phyloP scores from a whole-genome alignment of 1,140 invertebrate species.

The Patella vulgata region DNA sequence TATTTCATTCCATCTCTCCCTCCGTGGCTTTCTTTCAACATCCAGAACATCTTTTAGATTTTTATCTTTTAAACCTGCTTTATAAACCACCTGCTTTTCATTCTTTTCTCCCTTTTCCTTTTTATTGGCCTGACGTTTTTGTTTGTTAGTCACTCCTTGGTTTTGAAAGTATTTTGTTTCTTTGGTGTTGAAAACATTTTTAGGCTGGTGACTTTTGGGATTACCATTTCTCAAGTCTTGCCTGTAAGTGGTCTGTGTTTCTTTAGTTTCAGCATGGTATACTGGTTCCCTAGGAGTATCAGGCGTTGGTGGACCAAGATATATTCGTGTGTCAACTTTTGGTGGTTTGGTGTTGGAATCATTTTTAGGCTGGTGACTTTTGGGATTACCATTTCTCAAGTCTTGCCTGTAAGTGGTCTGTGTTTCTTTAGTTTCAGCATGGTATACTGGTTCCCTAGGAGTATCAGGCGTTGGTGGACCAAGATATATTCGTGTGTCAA shows the following conservation, averaged over 20 bases:
- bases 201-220: too few relatives aligned
- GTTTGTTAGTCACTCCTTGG: constrained; percentile 8
- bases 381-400: constrained; percentile 34
- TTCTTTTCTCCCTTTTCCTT: constrained; percentile 10
- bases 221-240: too few relatives aligned
- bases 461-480: constrained; percentile 37
- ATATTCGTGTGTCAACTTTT: constrained; percentile 35
- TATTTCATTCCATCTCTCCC: constrained; percentile 48
- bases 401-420: too few relatives aligned
- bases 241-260: constrained; percentile 3
- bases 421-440: constrained; percentile 15
- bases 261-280: constrained; percentile 14
- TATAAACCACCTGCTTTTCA: constrained; percentile 6
- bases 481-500: constrained; percentile 32
- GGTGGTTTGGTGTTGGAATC: constrained; percentile 31
- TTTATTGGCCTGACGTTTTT: constrained; percentile 7
- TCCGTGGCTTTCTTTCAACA: constrained; percentile 2
- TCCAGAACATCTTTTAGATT: constrained; percentile 32
- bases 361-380: constrained; percentile 23
- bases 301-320: constrained; percentile 32
- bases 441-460: constrained; percentile 27
- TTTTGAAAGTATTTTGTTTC: constrained; percentile 3
- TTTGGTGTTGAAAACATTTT: constrained; percentile 11
- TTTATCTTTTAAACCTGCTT: constrained; percentile 36
- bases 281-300: constrained; percentile 34